These are phyloP conservation scores for Protula sp. DNA, from an alignment of 2,888 invertebrate species.

Conservation along the genomic window DNA sequence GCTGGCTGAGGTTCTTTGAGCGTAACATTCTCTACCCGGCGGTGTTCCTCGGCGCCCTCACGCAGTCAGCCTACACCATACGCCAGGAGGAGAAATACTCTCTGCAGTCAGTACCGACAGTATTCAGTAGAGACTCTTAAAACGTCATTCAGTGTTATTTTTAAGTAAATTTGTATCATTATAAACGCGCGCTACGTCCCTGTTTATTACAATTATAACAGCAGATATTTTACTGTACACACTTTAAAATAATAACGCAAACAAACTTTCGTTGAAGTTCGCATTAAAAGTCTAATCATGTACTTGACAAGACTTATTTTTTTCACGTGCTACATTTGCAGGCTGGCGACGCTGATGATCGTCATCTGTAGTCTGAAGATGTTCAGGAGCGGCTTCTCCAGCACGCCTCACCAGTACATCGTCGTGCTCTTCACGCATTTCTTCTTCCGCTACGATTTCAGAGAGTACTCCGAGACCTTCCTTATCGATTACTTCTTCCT, in stretches of 20 bases:
- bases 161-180: no score
- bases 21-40: constrained; percentile 87
- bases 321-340: no score
- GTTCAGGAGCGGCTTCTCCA: constrained; percentile 82
- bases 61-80: constrained; percentile 75
- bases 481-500: constrained; percentile 88
- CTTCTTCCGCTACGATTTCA: constrained; percentile 78
- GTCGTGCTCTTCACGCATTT: constrained; percentile 84
- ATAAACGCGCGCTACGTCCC: no score
- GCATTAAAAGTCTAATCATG: no score
- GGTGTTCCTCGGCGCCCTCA: constrained; percentile 80
- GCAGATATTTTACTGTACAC: no score
- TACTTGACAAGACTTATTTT: no score
- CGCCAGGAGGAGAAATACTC: constrained; percentile 68
- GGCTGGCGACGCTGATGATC: constrained; percentile 73
- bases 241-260: no score
- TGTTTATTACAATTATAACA: no score
- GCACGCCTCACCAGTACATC: constrained; percentile 84
- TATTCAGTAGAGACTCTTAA: no score
- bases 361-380: constrained; percentile 79
- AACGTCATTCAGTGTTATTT: no score
- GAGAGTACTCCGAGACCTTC: constrained; percentile 74
- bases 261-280: no score
- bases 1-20: constrained; percentile 84
- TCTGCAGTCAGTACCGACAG: constrained; percentile 42